Conservation (phyloP, 2,797 vertebrate species). For the Pseudomugil gertrudae region DNA sequence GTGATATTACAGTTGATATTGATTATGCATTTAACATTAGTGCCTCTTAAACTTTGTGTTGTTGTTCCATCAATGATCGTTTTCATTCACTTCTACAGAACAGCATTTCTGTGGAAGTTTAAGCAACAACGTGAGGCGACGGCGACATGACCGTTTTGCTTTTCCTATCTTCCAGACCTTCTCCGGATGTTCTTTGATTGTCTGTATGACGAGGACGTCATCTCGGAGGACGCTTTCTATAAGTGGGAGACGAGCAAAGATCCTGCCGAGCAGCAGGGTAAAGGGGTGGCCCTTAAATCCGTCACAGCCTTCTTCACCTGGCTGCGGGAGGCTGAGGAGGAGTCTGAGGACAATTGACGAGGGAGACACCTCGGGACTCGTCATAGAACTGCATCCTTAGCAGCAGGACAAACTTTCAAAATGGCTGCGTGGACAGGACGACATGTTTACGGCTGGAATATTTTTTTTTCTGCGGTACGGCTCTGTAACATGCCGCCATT, state of each 20-base stretch:
- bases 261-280: slow-evolving; percentile 92
- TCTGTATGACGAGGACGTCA: slow-evolving; percentile 97
- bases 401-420: slow-evolving; percentile 70
- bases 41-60: neutral
- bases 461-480: slow-evolving; percentile 81
- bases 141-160: neutral
- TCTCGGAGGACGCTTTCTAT: slow-evolving; percentile 98
- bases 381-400: slow-evolving; percentile 70
- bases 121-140: neutral
- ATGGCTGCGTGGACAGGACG: slow-evolving; percentile 80
- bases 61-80: neutral
- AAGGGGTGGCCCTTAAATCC: slow-evolving; percentile 94
- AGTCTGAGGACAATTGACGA: slow-evolving; percentile 97
- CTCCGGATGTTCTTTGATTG: slow-evolving; percentile 98
- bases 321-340: slow-evolving; percentile 97
- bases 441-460: slow-evolving; percentile 81
- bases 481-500: slow-evolving; percentile 85
- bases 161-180: slow-evolving; percentile 81
- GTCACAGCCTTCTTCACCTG: slow-evolving; percentile 97
- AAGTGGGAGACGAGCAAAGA: slow-evolving; percentile 97
- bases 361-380: slow-evolving; percentile 80
- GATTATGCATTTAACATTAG: neutral
- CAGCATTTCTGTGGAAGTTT: neutral
- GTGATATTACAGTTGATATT: neutral
- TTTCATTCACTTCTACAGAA: neutral